A percentile compares a stretch with the other conserved stretches of the same genome.
These are phyloP conservation scores for Microtus agrestis DNA, from an alignment of 2,797 vertebrate genomes.

Conservation along the genomic window DNA sequence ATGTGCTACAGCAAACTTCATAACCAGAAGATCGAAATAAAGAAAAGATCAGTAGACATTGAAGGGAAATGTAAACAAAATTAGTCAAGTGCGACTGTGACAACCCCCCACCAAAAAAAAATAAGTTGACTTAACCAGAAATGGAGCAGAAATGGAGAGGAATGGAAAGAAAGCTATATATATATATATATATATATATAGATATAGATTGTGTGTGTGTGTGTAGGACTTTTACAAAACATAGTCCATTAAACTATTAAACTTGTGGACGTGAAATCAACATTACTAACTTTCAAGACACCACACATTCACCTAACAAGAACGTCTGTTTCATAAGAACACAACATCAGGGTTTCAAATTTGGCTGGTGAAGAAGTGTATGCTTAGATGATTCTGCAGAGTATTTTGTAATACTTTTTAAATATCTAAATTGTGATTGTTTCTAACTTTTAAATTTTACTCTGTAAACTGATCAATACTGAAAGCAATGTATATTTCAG, in stretches of 20 bases:
- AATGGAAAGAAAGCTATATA: no score
- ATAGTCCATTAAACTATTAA: neutral
- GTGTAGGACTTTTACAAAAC: neutral
- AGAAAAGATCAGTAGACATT: slow-evolving; percentile 10
- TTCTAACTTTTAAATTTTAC: slow-evolving; percentile 21
- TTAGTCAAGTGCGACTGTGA: neutral
- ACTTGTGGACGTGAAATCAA: neutral
- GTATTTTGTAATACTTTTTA: neutral
- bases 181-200: no score
- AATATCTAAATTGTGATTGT: neutral
- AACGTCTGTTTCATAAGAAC: neutral
- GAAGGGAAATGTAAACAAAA: neutral
- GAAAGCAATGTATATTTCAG: neutral
- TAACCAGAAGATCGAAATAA: neutral
- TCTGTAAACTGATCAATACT: neutral
- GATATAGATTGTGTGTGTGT: no score
- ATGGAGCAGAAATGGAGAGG: no score
- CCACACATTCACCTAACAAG: neutral
- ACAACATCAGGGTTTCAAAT: neutral
- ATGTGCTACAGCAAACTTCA: neutral
- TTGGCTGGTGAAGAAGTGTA: neutral
- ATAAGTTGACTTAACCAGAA: neutral
- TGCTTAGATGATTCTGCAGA: neutral
- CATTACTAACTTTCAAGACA: neutral
- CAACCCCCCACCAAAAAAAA: neutral